Conservation (phyloP, 2,888 invertebrate species). For the Trilocha varians region DNA sequence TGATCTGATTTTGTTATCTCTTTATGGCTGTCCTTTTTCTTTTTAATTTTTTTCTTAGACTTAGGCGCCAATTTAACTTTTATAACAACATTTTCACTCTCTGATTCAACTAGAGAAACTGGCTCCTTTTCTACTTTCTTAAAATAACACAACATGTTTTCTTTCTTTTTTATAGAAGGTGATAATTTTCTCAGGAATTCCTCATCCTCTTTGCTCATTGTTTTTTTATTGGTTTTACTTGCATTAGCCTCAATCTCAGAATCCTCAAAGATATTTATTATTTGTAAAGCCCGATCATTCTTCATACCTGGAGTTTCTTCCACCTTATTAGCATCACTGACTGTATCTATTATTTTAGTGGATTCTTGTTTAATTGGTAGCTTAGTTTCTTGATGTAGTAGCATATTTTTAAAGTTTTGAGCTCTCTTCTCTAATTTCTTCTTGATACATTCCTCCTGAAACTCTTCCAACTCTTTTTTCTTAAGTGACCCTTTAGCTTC, state of each 20-base stretch:
- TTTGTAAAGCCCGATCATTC: constrained; percentile 24
- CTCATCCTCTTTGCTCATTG: constrained; percentile 39
- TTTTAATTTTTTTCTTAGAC: constrained; percentile 37
- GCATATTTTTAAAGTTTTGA: constrained; percentile 68
- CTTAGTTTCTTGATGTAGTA: constrained; percentile 27
- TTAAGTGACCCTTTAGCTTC: constrained; percentile 74
- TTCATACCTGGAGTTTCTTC: constrained; percentile 12
- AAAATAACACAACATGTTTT: constrained; percentile 76
- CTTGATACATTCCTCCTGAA: constrained; percentile 71
- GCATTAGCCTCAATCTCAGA: constrained; percentile 17
- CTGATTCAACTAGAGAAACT: constrained; percentile 19
- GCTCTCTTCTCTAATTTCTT: constrained; percentile 75
- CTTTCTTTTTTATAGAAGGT: constrained; percentile 73
- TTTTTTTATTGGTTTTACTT: constrained; percentile 20
- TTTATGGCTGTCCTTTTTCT: constrained; percentile 20
- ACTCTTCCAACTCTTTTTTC: constrained; percentile 72
- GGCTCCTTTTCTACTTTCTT: constrained; percentile 58
- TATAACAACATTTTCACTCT: constrained; percentile 30
- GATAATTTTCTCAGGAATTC: constrained; percentile 70
- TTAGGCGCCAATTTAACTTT: constrained; percentile 48
- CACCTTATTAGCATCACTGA: constrained; percentile 11
- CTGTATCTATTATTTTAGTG: constrained; percentile 10
- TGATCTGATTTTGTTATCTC: constrained; percentile 10
- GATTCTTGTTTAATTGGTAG: constrained; percentile 7
- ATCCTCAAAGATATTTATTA: constrained; percentile 40